These are phyloP conservation scores for Acleris holmiana DNA, from an alignment of 2,888 invertebrate genomes.

Conservation along the genomic window DNA sequence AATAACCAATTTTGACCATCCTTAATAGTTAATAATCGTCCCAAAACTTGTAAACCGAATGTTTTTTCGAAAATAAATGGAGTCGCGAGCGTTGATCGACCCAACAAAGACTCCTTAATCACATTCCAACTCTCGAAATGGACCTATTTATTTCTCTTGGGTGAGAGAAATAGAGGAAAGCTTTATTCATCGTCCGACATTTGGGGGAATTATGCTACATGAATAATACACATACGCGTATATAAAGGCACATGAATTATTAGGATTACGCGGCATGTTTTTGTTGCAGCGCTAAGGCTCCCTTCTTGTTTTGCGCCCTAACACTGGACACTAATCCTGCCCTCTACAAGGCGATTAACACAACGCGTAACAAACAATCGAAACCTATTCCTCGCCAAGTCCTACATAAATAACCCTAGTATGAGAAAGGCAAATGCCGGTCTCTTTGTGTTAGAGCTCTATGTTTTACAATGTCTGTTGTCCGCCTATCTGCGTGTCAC, in stretches of 20 bases:
- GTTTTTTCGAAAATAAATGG: constrained; percentile 30
- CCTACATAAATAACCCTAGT: too few relatives aligned
- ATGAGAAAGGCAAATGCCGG: too few relatives aligned
- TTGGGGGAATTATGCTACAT: constrained; percentile 29
- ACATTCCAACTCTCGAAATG: constrained; percentile 33
- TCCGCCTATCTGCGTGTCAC: too few relatives aligned
- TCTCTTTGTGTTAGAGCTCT: too few relatives aligned
- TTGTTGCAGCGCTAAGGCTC: constrained; percentile 15
- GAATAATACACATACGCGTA: constrained; percentile 27
- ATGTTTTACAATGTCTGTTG: too few relatives aligned
- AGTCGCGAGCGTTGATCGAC: constrained; percentile 23
- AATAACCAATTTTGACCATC: too few relatives aligned
- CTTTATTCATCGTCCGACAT: constrained; percentile 29
- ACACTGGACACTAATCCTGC: constrained; percentile 16
- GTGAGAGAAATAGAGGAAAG: constrained; percentile 33
- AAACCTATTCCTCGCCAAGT: too few relatives aligned
- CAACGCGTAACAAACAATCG: background rate
- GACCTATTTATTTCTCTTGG: constrained; percentile 31
- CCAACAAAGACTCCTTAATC: constrained; percentile 31
- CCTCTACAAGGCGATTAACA: constrained; percentile 19
- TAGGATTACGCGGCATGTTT: constrained; percentile 21
- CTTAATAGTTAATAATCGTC: too few relatives aligned
- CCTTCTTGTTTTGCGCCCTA: constrained; percentile 1
- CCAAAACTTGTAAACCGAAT: background rate
- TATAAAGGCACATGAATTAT: constrained; percentile 22